Conservation (phyloP, 1,140 invertebrate species). For the Hycleus phaleratus region DNA sequence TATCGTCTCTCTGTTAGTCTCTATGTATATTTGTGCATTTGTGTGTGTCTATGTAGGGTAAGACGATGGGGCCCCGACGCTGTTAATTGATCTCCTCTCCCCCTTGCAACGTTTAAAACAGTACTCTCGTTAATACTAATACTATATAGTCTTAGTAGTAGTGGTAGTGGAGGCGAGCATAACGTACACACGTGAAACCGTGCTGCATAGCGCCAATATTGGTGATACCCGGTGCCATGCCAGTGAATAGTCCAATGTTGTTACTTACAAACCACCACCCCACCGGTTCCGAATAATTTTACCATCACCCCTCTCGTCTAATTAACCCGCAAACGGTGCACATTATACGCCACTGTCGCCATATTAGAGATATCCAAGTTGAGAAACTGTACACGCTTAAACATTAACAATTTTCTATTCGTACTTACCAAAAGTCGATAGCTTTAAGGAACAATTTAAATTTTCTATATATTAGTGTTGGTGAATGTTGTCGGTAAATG, state of each 20-base stretch:
- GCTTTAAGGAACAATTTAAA: too few species aligned
- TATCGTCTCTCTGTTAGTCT: conserved; percentile 22
- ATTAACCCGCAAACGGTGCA: conserved; percentile 38
- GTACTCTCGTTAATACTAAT: conserved; percentile 11
- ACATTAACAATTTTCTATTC: too few species aligned
- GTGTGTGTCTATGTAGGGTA: not conserved
- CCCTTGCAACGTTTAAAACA: conserved; percentile 14
- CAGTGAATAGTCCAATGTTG: conserved; percentile 3
- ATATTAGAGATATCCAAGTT: not conserved
- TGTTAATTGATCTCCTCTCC: conserved; percentile 29
- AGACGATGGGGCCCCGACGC: conserved; percentile 14
- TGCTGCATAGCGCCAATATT: conserved; percentile 37
- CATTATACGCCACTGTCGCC: conserved; percentile 32
- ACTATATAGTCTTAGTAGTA: not conserved
- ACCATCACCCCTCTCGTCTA: conserved; percentile 28
- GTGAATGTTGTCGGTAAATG: conserved; percentile 19
- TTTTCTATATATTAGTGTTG: too few species aligned
- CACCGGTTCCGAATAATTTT: conserved; percentile 3
- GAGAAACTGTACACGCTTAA: too few species aligned
- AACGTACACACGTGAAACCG: conserved; percentile 23
- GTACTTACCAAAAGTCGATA: too few species aligned
- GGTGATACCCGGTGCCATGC: conserved; percentile 39
- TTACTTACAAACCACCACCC: conserved; percentile 1
- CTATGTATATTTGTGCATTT: not conserved
- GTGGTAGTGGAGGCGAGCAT: not conserved